A percentile compares a stretch with the other conserved stretches of the same genome.
Evolutionary conservation across 2,888 invertebrate species (phyloP).

Genomic region (Homarus gammarus): DNA sequence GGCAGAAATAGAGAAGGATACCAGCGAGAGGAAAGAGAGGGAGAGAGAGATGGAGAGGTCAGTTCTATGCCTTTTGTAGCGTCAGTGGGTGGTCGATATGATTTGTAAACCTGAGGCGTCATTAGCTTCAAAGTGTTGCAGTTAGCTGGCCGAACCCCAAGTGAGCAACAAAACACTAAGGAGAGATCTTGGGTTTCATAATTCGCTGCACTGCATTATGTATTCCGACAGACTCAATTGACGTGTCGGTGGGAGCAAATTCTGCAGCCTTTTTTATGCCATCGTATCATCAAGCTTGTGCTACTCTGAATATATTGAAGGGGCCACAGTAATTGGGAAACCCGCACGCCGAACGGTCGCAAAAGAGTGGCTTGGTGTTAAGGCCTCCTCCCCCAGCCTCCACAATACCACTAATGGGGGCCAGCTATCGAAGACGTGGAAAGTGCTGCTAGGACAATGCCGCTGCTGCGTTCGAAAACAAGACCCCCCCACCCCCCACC

Average conservation of each 20-base stretch:
- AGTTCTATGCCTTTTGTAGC: background rate
- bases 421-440: slow-evolving; percentile 26
- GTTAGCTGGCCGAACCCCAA: background rate
- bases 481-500: background rate
- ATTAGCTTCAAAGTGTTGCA: slow-evolving; percentile 14
- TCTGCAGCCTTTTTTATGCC: background rate
- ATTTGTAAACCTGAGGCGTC: background rate
- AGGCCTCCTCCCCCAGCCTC: background rate
- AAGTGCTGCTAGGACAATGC: slow-evolving; percentile 2
- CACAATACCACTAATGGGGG: slow-evolving; percentile 14
- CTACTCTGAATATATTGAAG: slow-evolving; percentile 20
- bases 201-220: slow-evolving; percentile 12
- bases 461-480: background rate
- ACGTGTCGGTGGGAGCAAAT: too few relatives aligned
- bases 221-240: background rate
- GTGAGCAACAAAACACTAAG: background rate
- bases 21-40: background rate
- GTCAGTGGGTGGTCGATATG: background rate
- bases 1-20: background rate
- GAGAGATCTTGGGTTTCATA: slow-evolving; percentile 14
- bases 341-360: slow-evolving; percentile 22
- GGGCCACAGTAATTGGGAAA: slow-evolving; percentile 28
- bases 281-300: slow-evolving; percentile 2
- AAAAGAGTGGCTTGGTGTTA: background rate
- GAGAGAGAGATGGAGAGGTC: background rate